Evolutionary conservation across 2,888 invertebrate species (phyloP), one percentile per base, ranked within the genome.

Genomic region (Ptychoptera albimana): DNA sequence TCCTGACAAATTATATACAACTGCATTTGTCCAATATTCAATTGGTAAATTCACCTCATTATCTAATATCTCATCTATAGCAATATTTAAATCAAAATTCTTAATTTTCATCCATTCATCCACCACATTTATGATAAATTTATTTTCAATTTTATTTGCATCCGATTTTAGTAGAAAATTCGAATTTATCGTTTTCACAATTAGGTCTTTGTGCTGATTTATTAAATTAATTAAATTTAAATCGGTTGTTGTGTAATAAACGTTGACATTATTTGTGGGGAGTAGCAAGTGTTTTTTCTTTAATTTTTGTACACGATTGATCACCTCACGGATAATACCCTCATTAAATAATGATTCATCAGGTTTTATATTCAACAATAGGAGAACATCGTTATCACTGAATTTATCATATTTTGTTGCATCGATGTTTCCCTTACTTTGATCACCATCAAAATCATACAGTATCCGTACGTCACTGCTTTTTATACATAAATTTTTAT

Each of bases 281-380:
- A 92, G 82, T 32, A 96, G 71, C 55, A 84, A 82, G 0, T 87
- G 93, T 67, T 93, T 92, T 66, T 99, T 99, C 47, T 97, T 72
- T 10, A 98, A 70, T 63, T 93, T 96, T 61, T 99, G 98, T 30
- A 98, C 76, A 45, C 97, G 77, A 61, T 97, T 98, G 47, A 94
- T 86, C 16, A 97, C 80, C 68, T 99, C 98, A 47, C 97, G 75
- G 0, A 96, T 88, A 50, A 87, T 73, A 8, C 98, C 98, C 70
- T 98, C 97, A 58, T 94, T 87, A 49, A 87, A 71, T 79, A 96
- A 82, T 23, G 81, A 77, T 57, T 87, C 82, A 60, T 92, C 92
- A 2, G 88, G 88, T 0, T 82, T 82, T 44, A 89, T 77, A 60
- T 97, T 88, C 52, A 98, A 66, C 44, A 98, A 67, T 42, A 98